phyloP scores from a whole-genome alignment of 2,888 invertebrate species.

The Hydrotaea cyrtoneurina region DNA sequence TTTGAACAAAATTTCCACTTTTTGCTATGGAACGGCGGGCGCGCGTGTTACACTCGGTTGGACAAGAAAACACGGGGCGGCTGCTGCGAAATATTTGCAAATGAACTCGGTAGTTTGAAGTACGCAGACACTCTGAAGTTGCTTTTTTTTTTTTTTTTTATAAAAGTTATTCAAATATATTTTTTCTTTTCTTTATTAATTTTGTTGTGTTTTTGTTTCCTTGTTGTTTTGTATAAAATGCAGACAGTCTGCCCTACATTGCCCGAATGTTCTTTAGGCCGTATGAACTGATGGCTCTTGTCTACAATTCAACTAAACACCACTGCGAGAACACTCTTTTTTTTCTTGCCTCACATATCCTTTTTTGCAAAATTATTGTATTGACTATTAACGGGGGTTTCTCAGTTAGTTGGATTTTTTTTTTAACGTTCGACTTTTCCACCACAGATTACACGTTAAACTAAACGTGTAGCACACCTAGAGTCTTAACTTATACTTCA shows the following conservation, averaged over 20 bases:
- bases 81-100: not conserved
- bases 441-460: slow-evolving; percentile 47
- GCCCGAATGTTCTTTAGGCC: not conserved
- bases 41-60: not conserved
- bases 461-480: slow-evolving; percentile 55
- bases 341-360: not conserved
- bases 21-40: not conserved
- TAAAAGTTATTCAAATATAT: slow-evolving; percentile 7
- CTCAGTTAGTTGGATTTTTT: not conserved
- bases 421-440: slow-evolving; percentile 6
- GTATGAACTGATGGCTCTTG: not conserved
- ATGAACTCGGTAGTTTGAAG: not conserved
- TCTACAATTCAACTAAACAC: not conserved
- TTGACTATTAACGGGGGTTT: not conserved
- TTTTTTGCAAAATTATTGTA: not conserved
- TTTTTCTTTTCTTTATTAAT: slow-evolving; percentile 7
- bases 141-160: too few species aligned
- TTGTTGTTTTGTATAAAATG: not conserved
- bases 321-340: not conserved
- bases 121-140: not conserved
- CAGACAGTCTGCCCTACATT: slow-evolving; percentile 27
- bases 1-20: slow-evolving; percentile 26
- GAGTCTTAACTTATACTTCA: slow-evolving; percentile 59
- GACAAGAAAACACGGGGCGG: not conserved
- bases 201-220: not conserved